Evolutionary conservation across 2,113 vertebrate species (phyloP), one percentile per base, ranked within the genome.

Genomic region (Alouatta palliata): DNA sequence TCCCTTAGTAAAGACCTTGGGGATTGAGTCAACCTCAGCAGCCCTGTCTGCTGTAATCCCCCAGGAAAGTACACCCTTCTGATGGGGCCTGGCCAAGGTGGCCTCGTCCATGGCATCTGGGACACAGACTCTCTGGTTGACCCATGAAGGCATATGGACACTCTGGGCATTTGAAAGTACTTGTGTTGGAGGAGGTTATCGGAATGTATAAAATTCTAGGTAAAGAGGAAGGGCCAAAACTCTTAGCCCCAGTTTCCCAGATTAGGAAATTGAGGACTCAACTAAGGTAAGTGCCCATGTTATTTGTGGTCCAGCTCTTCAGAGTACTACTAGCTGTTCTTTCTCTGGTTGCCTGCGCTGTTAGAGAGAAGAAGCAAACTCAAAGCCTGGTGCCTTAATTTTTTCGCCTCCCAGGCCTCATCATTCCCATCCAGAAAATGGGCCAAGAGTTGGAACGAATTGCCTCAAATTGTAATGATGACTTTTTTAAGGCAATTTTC

Each of bases 241-340:
- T 47, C 66, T 83, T 70, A 87, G 70, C n/a, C 21, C 58, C 21
- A 64, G 32, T 95, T 96, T 97, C 73, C 23, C 82, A 87, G 17
- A 85, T 73, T 54, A 94, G 17, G 21, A 35, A 40, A 95, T 81
- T 90, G 68, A 96, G 70, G 83, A 43, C 32, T 25, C 35, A 35
- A 23, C 43, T 87, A 92, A 64, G 6, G 83, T 75, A 32, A 94
- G 9, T 81, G 25, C 19, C 54, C n/a, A 83, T 35, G 37, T 94
- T 88, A 90, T 64, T 54, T 23, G 30, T 9, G 52, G 80, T 12
- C 2, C 37, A 80, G 45, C 45, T 80, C 11, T 96, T 61, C 40
- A 94, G 30, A 76, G 20, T 85, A 40, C 25, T 61, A 16, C 40
- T 49, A 95, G 14, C 25, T 90, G 14, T 70, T 95, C 58, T 95